Percentiles rank a stretch among this genome's conserved stretches.
These are phyloP conservation scores for Eristalis intricaria DNA, from an alignment of 2,888 invertebrate species.

Conservation along the genomic window DNA sequence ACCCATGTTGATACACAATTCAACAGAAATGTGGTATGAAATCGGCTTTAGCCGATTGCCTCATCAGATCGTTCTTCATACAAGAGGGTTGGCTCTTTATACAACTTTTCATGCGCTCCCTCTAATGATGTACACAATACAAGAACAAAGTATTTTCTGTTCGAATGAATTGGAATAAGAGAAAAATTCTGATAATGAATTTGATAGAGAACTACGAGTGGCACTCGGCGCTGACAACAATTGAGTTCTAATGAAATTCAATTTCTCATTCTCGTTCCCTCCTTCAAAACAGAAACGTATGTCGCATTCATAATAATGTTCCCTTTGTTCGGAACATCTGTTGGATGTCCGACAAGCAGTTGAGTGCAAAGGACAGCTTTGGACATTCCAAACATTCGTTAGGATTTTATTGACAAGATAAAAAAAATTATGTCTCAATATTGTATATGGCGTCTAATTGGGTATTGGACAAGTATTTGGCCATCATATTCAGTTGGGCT, in stretches of 20 bases:
- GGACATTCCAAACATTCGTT: background rate
- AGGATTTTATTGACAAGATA: background rate
- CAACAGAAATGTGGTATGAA: background rate
- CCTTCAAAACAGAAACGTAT: background rate
- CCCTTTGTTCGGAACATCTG: background rate
- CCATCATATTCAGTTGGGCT: background rate
- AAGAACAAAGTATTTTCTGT: background rate
- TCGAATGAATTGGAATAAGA: background rate
- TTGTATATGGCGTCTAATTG: background rate
- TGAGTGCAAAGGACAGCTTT: background rate
- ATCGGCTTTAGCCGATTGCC: background rate
- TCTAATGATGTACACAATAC: background rate
- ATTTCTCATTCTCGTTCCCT: conserved; percentile 1
- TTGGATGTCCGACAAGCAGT: background rate
- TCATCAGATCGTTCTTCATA: background rate
- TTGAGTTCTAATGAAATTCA: conserved; percentile 14
- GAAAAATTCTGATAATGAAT: background rate
- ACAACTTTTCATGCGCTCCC: background rate
- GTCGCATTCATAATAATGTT: background rate
- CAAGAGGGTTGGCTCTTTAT: background rate
- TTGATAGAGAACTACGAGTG: background rate
- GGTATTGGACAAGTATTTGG: background rate
- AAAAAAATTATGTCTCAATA: background rate
- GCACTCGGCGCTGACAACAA: conserved; percentile 18
- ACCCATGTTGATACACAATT: background rate